Base-by-base conservation (phyloP, 1,140 invertebrate species). In the Tetragnatha versicolor region DNA sequence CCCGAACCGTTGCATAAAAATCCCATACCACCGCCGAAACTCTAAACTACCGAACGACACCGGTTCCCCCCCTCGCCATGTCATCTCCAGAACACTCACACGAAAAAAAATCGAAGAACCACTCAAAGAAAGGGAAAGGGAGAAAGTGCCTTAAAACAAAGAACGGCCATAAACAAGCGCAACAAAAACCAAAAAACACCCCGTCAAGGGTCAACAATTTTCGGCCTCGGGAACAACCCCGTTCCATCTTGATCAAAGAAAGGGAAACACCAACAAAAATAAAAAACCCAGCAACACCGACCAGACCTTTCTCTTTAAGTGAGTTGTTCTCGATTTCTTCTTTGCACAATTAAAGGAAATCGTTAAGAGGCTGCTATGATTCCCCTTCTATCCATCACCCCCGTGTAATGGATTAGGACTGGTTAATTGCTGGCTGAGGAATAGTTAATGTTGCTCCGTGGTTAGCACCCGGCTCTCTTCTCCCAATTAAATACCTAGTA, bases 361-460 rank as follows among this genome's bases (percentile, higher is more conserved):
- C 69, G 69, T 73, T 73, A 73, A 72, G 53, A 60, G 51, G 69
- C 31, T 20, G n/a, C 20, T 51, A 73, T 73, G 69, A 73, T 73
- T 73, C 47, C 31, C 49, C 49, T 25, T 12, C 3, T 2, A 6
- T 3, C 47, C 20, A n/a, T n/a, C 49, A 2, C 27, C 53, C 68
- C 27, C 14, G 33, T 39, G 35, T 60, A 31, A 60, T 42, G 49
- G 68, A 72, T 72, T 58, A 72, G 33, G 68, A 72, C 27, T 60
- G 69, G 69, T 73, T 73, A 73, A 73, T 73, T 53, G 49, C 49
- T 22, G 49, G 2, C 31, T 17, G 22, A 2, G n/a, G 39, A 60
- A 60, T 60, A 45, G 35, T 58, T 27, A 73, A 73, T 60, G 27
- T 31, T 14, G 22, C 12, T 45, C 42, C 12, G n/a, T 45, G 42